A percentile compares a stretch with the other conserved stretches of the same genome.
These are phyloP conservation scores for Hydropotes inermis DNA, from an alignment of 2,113 vertebrate genomes.

Conservation along the genomic window DNA sequence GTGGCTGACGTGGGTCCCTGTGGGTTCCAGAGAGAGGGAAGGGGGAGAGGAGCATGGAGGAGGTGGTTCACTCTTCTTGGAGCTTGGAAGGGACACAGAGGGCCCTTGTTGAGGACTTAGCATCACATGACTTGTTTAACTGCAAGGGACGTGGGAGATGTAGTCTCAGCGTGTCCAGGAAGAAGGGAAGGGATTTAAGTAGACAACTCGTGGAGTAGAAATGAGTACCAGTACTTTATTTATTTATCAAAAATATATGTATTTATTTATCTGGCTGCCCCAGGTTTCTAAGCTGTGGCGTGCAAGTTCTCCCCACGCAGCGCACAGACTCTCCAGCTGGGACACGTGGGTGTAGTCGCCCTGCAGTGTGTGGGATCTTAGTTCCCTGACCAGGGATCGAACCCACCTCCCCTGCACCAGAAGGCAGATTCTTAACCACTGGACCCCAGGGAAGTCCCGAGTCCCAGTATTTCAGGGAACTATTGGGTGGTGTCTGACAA, in stretches of 20 bases:
- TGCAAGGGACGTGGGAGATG: neutral
- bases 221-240: too few species aligned
- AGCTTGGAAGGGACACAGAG: neutral
- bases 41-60: too few species aligned
- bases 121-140: neutral
- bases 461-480: neutral
- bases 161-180: neutral
- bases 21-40: neutral
- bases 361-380: accelerated
- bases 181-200: neutral
- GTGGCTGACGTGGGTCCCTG: neutral
- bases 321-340: neutral
- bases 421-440: neutral
- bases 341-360: accelerated
- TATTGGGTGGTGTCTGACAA: neutral
- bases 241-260: neutral
- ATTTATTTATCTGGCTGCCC: neutral
- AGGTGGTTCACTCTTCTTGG: neutral
- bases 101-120: accelerated
- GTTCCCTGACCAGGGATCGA: neutral
- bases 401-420: neutral
- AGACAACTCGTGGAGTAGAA: neutral
- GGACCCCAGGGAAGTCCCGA: neutral
- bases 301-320: neutral
- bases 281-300: neutral